Conservation (phyloP, 2,888 invertebrate species). For the Tinea trinotella region DNA sequence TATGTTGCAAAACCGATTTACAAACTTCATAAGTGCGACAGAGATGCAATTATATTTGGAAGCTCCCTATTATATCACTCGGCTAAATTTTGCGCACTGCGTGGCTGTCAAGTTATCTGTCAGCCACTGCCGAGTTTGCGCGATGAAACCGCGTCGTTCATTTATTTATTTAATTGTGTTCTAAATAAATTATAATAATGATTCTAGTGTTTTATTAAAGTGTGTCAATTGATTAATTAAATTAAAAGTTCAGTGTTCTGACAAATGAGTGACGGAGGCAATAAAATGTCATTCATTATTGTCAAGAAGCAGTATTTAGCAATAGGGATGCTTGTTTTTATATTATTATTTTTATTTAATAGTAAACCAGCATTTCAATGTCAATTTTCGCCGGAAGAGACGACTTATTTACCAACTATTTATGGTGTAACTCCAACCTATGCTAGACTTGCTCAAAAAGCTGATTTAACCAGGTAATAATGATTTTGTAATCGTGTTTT, state of each 20-base stretch:
- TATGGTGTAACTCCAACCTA: constrained; percentile 96
- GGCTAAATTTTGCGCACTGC: background rate
- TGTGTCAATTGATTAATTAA: background rate
- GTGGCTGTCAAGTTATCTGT: constrained; percentile 10
- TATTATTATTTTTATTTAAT: constrained; percentile 58
- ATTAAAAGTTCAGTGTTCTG: background rate
- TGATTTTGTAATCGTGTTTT: constrained; percentile 37
- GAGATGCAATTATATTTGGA: background rate
- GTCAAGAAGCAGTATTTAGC: constrained; percentile 64
- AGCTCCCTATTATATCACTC: background rate
- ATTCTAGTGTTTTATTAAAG: background rate
- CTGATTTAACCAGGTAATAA: constrained; percentile 86
- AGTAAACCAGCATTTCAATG: constrained; percentile 58
- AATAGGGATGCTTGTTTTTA: constrained; percentile 58
- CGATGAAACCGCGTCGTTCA: background rate
- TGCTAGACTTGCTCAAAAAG: constrained; percentile 89
- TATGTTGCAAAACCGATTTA: background rate
- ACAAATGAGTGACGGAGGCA: background rate
- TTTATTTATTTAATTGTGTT: background rate
- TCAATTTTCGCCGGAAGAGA: constrained; percentile 44
- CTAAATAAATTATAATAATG: background rate
- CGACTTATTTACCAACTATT: constrained; percentile 76
- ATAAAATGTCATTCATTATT: constrained; percentile 59
- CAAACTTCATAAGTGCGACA: background rate
- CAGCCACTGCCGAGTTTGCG: background rate